Evolutionary conservation across 2,113 vertebrate genomes (phyloP), one percentile per base, ranked within the genome.

Genomic region (Lota lota): DNA sequence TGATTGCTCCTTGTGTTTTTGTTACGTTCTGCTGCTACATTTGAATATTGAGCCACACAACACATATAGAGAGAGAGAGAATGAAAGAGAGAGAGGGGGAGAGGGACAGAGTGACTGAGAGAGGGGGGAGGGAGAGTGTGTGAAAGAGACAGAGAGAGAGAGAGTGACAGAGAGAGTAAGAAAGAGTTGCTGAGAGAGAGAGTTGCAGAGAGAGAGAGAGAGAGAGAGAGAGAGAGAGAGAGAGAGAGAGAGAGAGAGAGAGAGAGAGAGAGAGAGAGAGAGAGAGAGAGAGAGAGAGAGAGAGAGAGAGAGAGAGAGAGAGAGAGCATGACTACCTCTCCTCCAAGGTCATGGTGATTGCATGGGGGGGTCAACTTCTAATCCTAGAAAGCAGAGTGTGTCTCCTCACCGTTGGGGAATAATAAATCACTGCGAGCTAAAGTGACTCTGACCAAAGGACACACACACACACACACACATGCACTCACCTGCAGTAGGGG

Each of bases 1-100:
- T 85, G 83, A 88, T 89, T 87, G 80, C 83, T 86, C 83, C 84
- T 88, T 90, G 83, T 85, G 80, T 86, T 78, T 86, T 83, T 85
- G 83, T 70, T 50, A 84, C 78, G 75, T 78, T 78, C 75, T 86
- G 70, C 63, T 18, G 2, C 5, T 56, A 22, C 15, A 61, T 22
- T 59, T 22, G 8, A 74, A 86, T 88, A 91, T 90, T 70, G 88
- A 88, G 85, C 87, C 77, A 69, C 56, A 70, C 70, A 66, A 28
- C 28, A 28, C 28, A 3, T 3, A 5, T 3, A 28, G 59, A 61
- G 59, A 24, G 53, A 3, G 18, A 7, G 15, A 47, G 7, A 47
- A 1, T 0, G 1, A 7, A 7, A 12, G 36, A 47, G 40, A 47
- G 40, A 10, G 40, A 47, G 50, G 19, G n/a, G 20, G 22, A 63